phyloP scores from a whole-genome alignment of 2,888 invertebrate genomes.

The Agonopterix subpropinquella region DNA sequence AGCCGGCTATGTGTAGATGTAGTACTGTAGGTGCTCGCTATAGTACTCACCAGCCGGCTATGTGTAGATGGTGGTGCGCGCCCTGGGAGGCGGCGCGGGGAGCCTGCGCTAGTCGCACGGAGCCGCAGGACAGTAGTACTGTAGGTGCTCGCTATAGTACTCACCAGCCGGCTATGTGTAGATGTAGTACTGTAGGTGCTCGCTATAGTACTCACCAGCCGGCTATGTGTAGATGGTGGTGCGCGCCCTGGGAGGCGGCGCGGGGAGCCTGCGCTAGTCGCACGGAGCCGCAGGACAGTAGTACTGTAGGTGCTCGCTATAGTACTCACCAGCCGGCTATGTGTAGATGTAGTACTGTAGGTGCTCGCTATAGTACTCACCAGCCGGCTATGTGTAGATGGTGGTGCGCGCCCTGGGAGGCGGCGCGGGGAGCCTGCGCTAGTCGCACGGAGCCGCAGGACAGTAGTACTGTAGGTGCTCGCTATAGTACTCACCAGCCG shows the following conservation, averaged over 20 bases:
- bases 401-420: slow-evolving; percentile 72
- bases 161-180: slow-evolving; percentile 77
- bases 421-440: slow-evolving; percentile 59
- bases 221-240: slow-evolving; percentile 76
- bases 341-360: slow-evolving; percentile 69
- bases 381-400: slow-evolving; percentile 77
- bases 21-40: neutral
- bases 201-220: slow-evolving; percentile 57
- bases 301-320: slow-evolving; percentile 23
- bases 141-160: neutral
- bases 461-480: slow-evolving; percentile 60
- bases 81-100: slow-evolving; percentile 73
- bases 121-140: slow-evolving; percentile 82
- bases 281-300: slow-evolving; percentile 83
- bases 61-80: slow-evolving; percentile 74
- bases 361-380: slow-evolving; percentile 32
- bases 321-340: slow-evolving; percentile 72
- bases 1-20: slow-evolving; percentile 76
- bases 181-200: slow-evolving; percentile 44
- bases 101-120: slow-evolving; percentile 66
- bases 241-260: slow-evolving; percentile 70
- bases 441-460: slow-evolving; percentile 81
- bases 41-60: slow-evolving; percentile 71
- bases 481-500: slow-evolving; percentile 57
- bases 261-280: slow-evolving; percentile 65